Evolutionary conservation across 2,113 vertebrate species (phyloP), one percentile per base, ranked within the genome.

Genomic region (Eira barbara): DNA sequence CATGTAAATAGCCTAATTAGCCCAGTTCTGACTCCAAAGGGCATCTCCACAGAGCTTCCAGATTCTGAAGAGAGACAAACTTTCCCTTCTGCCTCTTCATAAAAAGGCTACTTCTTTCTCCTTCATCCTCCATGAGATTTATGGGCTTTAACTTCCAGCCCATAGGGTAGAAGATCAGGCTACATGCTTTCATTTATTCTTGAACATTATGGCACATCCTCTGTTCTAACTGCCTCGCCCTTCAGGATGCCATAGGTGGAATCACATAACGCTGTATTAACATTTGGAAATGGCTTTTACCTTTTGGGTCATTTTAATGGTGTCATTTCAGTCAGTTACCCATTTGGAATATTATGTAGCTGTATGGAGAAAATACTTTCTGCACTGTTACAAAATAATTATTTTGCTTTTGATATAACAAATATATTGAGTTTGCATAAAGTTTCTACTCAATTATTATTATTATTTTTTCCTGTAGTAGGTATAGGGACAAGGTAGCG

Each of bases 1-100:
- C 94, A 97, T 92, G 95, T 95, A 97, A 98, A 97, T 95, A 93
- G 85, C 55, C 61, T 93, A 95, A 97, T 97, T 97, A 97, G 71
- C 73, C 49, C 39, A 21, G 71, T 63, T 95, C 69, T 49, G n/a
- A 18, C 65, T 95, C 63, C 81, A 96, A 96, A 97, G 90, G 90
- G 67, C 89, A 95, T 15, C 71, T 88, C 85, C 34, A 5, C 17
- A 9, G 31, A 94, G 85, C 81, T 91, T 82, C 89, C 84, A 47
- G 61, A n/a, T 87, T 96, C 87, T 55, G 17, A 84, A 92, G 76
- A 73, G 39, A 93, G 76, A 67, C 59, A 61, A 73, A 10, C 23
- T 69, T 57, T 95, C 42, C n/a, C 7, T 86, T 93, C 95, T 89
- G 82, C 47, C 52, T 79, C 71, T 57, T 88, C 92, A 94, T n/a